Percentiles rank a stretch among this genome's conserved stretches.
phyloP scores from a whole-genome alignment of 92 coral and sea anemone species.

The Micromussa lordhowensis region DNA sequence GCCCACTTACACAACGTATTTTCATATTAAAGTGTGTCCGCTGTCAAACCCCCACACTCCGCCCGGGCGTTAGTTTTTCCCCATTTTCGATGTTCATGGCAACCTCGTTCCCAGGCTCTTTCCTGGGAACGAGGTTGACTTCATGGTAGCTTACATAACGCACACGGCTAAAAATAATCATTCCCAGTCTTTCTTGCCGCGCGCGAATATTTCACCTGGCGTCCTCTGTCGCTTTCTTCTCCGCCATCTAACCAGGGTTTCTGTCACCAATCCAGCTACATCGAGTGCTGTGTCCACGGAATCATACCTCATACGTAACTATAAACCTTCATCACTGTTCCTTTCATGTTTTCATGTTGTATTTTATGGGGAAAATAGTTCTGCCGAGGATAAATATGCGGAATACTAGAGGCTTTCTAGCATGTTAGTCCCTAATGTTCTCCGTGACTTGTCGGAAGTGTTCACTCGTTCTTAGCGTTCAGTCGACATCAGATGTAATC shows the following conservation, averaged over 20 bases:
- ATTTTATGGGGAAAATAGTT: not conserved
- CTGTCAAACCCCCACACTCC: no score
- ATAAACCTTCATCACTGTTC: not conserved
- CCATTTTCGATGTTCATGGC: no score
- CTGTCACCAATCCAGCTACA: conserved; percentile 3
- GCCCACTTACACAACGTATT: no score
- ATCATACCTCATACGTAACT: conserved; percentile 43
- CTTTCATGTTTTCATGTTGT: not conserved
- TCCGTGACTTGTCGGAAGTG: not conserved
- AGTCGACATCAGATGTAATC: not conserved
- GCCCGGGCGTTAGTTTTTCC: no score
- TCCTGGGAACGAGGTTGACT: no score
- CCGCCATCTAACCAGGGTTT: rapidly evolving
- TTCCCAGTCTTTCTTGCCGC: conserved; percentile 13
- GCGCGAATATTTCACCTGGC: not conserved
- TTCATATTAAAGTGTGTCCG: no score
- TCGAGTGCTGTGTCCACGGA: conserved; percentile 7
- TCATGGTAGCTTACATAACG: not conserved
- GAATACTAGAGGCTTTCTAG: not conserved
- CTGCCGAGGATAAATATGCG: not conserved
- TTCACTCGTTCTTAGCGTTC: not conserved
- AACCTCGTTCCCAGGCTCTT: no score
- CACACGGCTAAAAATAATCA: not conserved
- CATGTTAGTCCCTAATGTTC: not conserved
- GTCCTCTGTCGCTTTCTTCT: not conserved